phyloP scores from a whole-genome alignment of 2,797 vertebrate species.

The Phyllotis vaccarum region DNA sequence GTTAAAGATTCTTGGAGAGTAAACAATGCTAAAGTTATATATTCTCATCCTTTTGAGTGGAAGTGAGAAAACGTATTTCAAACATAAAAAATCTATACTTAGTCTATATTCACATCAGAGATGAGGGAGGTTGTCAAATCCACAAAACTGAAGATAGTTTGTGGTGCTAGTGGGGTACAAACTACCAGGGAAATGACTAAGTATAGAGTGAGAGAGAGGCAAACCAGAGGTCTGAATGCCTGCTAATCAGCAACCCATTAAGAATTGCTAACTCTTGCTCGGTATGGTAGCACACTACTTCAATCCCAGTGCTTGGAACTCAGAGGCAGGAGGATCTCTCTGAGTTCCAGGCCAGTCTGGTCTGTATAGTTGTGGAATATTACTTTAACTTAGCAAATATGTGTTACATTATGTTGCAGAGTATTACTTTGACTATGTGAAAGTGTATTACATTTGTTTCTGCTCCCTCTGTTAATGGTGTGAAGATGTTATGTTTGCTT shows the following conservation, averaged over 20 bases:
- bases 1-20: background rate
- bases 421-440: background rate
- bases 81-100: background rate
- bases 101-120: background rate
- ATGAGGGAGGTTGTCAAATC: background rate
- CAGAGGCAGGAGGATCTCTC: background rate
- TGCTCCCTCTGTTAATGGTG: background rate
- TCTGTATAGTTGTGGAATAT: background rate
- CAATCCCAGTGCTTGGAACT: background rate
- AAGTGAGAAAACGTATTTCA: background rate
- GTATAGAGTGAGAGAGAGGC: background rate
- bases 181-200: background rate
- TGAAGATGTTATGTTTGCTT: background rate
- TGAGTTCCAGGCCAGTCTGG: background rate
- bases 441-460: background rate
- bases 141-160: background rate
- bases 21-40: background rate
- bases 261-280: slow-evolving; percentile 30
- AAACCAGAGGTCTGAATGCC: background rate
- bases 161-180: background rate
- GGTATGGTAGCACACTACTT: background rate
- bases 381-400: background rate
- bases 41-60: background rate
- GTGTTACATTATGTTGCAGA: background rate
- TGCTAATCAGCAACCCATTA: slow-evolving; percentile 30